These are phyloP conservation scores for Rhyacichthys aspro DNA, from an alignment of 2,797 vertebrate species.

Conservation along the genomic window DNA sequence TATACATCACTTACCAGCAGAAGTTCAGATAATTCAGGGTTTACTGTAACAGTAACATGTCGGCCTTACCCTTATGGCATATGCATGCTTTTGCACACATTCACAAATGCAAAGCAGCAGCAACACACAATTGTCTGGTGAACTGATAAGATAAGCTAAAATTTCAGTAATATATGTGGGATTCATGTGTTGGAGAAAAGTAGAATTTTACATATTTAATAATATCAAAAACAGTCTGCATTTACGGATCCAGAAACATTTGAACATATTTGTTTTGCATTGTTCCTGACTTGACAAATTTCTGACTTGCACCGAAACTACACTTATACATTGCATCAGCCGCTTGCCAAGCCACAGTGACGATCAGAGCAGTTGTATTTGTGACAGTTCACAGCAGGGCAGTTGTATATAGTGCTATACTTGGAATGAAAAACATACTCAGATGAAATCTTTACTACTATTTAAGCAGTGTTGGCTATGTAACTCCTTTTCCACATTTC, in stretches of 20 bases:
- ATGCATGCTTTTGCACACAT: conserved; percentile 31
- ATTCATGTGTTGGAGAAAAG: too few species aligned
- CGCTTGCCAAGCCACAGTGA: conserved; percentile 23
- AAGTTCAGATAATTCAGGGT: neutral
- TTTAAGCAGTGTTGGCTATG: neutral
- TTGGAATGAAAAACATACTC: too few species aligned
- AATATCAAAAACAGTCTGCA: too few species aligned
- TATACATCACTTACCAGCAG: conserved; percentile 82
- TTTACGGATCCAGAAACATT: too few species aligned
- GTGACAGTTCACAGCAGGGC: too few species aligned
- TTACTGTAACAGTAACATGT: conserved; percentile 77
- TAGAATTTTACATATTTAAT: too few species aligned
- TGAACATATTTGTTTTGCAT: too few species aligned
- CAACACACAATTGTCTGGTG: neutral
- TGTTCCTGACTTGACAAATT: conserved; percentile 10
- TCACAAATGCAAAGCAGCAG: conserved; percentile 21
- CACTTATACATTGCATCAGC: conserved; percentile 23
- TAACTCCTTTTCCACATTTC: too few species aligned
- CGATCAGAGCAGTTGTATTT: too few species aligned
- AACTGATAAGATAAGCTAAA: neutral
- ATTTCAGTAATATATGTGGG: neutral
- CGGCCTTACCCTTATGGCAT: conserved; percentile 57
- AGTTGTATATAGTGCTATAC: too few species aligned
- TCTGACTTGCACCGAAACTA: conserved; percentile 51
- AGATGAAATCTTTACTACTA: neutral